phyloP scores from a whole-genome alignment of 2,113 vertebrate genomes.

The Micronycteris hirsuta region DNA sequence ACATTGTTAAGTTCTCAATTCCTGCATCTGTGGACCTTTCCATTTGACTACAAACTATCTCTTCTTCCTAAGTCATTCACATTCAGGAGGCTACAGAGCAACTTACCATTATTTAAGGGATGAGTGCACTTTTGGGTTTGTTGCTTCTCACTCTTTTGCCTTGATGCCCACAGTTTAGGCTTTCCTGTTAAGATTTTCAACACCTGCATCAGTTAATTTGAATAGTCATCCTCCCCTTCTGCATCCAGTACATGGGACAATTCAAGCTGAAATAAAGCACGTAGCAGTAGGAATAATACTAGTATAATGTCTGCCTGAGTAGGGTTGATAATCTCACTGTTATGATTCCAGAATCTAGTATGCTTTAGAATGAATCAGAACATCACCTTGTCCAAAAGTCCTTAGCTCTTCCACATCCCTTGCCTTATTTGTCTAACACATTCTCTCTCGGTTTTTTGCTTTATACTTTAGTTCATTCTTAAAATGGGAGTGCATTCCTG shows the following conservation, averaged over 20 bases:
- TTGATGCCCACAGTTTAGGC: not conserved
- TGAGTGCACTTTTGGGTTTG: not conserved
- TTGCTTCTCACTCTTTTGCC: not conserved
- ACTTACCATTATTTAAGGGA: not conserved
- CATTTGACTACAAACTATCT: not conserved
- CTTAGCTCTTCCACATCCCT: not conserved
- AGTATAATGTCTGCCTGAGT: not conserved
- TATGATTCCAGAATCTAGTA: not conserved
- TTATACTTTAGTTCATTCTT: not conserved
- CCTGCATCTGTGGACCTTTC: not conserved
- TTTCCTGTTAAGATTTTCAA: not conserved
- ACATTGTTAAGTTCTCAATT: not conserved
- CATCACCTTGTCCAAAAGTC: not conserved
- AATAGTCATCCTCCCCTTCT: not conserved
- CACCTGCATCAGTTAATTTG: not conserved
- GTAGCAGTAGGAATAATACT: not conserved
- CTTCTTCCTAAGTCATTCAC: not conserved
- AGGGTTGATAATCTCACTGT: not conserved
- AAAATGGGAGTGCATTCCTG: not conserved
- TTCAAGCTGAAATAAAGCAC: not conserved
- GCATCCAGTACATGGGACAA: not conserved
- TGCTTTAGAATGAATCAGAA: not conserved
- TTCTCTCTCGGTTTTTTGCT: not conserved
- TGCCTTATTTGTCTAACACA: not conserved
- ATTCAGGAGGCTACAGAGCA: not conserved